These are phyloP conservation scores for Rhinoderma darwinii DNA, from an alignment of 2,113 vertebrate genomes.

Conservation along the genomic window DNA sequence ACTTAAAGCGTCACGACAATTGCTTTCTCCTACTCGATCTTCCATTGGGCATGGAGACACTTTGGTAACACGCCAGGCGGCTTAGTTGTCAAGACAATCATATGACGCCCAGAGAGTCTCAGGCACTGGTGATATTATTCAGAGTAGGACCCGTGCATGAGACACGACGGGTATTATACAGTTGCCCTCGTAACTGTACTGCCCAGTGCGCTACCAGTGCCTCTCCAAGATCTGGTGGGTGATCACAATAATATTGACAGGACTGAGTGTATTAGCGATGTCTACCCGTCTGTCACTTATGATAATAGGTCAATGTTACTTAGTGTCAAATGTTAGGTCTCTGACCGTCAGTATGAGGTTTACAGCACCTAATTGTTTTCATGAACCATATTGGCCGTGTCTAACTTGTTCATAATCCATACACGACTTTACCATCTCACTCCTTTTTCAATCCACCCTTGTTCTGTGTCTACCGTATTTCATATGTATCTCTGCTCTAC, in stretches of 20 bases:
- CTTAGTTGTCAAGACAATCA: too few relatives aligned
- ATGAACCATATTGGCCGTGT: neutral
- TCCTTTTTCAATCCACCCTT: neutral
- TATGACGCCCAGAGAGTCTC: too few relatives aligned
- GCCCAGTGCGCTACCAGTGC: neutral
- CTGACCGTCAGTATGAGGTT: neutral
- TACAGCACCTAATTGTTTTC: neutral
- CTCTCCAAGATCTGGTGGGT: too few relatives aligned
- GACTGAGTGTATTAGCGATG: neutral
- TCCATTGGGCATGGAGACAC: too few relatives aligned
- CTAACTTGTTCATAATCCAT: neutral
- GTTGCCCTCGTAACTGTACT: neutral
- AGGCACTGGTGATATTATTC: too few relatives aligned
- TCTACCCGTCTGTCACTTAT: too few relatives aligned
- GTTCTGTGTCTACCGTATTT: neutral
- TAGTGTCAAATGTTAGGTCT: neutral
- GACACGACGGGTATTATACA: too few relatives aligned
- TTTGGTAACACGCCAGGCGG: too few relatives aligned
- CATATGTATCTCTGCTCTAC: neutral
- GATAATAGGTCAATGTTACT: neutral
- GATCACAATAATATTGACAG: neutral
- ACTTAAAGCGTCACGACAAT: too few relatives aligned
- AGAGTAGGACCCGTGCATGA: too few relatives aligned
- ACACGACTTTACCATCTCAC: neutral
- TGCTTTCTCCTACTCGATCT: too few relatives aligned